These are phyloP conservation scores for Potorous gilbertii DNA, from an alignment of 2,797 vertebrate genomes.

Conservation along the genomic window DNA sequence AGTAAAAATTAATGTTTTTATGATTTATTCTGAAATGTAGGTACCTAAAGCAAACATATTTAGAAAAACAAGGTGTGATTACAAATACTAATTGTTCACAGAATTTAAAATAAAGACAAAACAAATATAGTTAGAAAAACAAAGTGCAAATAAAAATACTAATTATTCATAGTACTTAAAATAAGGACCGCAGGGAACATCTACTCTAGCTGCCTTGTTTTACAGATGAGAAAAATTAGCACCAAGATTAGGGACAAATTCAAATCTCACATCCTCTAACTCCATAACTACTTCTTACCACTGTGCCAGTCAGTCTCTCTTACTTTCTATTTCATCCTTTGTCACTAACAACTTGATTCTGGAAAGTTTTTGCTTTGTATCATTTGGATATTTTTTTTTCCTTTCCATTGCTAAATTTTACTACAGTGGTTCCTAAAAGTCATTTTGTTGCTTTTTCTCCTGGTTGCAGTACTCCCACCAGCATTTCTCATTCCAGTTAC, in stretches of 20 bases:
- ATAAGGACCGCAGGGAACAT: no score
- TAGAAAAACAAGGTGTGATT: no score
- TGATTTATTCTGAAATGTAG: neutral
- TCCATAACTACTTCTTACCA: neutral
- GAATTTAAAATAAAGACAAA: no score
- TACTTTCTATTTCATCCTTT: neutral
- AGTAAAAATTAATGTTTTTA: neutral
- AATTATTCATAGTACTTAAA: no score
- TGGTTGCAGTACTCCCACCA: fast-evolving
- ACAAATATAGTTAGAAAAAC: no score
- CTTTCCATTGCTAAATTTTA: neutral
- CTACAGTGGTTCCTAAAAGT: neutral
- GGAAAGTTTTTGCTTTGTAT: neutral
- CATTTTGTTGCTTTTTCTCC: neutral
- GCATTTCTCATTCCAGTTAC: neutral
- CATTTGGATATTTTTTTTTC: neutral
- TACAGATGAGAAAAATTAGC: no score
- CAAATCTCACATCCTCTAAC: no score
- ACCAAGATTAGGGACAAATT: no score
- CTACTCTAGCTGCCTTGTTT: no score
- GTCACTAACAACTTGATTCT: fast-evolving
- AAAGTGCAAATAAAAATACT: no score
- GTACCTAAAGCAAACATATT: no score
- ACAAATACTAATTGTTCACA: no score
- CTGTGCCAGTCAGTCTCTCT: neutral